Percentiles rank a stretch among this genome's conserved stretches.
Conservation (phyloP, 2,888 invertebrate genomes). For the Phania funesta region DNA sequence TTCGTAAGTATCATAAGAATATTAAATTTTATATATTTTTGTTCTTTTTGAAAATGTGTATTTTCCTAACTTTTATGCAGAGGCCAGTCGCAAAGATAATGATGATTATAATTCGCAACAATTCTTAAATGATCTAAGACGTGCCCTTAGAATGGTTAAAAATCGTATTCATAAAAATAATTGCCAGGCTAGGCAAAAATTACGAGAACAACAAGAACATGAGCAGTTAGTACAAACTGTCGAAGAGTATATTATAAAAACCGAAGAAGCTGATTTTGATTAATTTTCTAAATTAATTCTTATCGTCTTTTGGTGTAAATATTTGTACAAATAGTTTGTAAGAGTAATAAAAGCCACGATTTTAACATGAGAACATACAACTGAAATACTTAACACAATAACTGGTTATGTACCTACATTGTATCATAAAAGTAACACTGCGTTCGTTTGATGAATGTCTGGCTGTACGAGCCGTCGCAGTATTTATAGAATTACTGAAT, state of each 20-base stretch:
- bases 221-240: background rate
- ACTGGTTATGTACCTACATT: too few species aligned
- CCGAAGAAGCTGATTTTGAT: slow-evolving; percentile 48
- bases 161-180: slow-evolving; percentile 59
- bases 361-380: too few species aligned
- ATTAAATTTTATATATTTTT: background rate
- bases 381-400: too few species aligned
- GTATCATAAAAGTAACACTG: too few species aligned
- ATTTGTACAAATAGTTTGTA: slow-evolving; percentile 37
- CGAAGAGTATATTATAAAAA: slow-evolving; percentile 34
- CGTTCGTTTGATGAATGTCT: too few species aligned
- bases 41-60: background rate
- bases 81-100: slow-evolving; percentile 35
- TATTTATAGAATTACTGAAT: too few species aligned
- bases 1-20: slow-evolving; percentile 30
- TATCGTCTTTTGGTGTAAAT: background rate
- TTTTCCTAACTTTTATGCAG: background rate
- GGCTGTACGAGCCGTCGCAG: too few species aligned
- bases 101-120: slow-evolving; percentile 11
- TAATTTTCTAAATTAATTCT: background rate
- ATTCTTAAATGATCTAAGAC: slow-evolving; percentile 45
- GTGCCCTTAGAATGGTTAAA: slow-evolving; percentile 37
- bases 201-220: slow-evolving; percentile 20
- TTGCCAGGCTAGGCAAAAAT: slow-evolving; percentile 55
- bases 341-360: too few species aligned